Evolutionary conservation across 2,113 vertebrate genomes (phyloP).

Genomic region (Pachycephala philippinensis): DNA sequence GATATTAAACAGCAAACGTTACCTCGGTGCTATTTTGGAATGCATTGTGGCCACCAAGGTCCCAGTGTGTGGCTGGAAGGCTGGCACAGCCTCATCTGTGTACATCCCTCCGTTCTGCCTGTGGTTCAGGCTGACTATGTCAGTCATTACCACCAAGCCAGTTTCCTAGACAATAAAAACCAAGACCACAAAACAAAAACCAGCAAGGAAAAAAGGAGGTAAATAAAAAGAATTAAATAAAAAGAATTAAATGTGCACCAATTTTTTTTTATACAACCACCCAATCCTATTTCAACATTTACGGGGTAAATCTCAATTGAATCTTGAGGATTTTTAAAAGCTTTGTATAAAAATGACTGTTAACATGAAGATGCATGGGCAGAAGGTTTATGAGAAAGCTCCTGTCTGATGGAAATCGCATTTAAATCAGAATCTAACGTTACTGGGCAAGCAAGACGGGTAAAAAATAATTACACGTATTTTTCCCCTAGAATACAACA

Average conservation of each 20-base stretch:
- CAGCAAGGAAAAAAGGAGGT: neutral
- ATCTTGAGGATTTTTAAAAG: neutral
- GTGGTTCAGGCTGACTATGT: conserved; percentile 88
- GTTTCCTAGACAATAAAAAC: conserved; percentile 77
- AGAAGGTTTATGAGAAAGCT: neutral
- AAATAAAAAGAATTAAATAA: neutral
- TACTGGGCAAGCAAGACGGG: neutral
- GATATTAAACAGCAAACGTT: neutral
- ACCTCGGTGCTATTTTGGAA: conserved; percentile 76
- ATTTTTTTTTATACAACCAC: neutral
- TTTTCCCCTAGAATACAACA: neutral
- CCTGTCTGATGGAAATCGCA: neutral
- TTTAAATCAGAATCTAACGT: neutral
- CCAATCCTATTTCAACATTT: neutral
- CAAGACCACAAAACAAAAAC: neutral
- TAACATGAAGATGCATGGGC: neutral
- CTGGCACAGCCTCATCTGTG: conserved; percentile 87
- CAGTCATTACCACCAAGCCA: conserved; percentile 90
- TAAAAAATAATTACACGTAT: neutral
- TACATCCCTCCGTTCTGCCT: conserved; percentile 88
- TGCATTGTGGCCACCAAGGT: conserved; percentile 78
- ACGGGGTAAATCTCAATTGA: neutral
- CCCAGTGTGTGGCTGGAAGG: conserved; percentile 88
- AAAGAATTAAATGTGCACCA: neutral
- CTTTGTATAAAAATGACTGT: neutral